phyloP scores from a whole-genome alignment of 2,888 invertebrate species.

The Azorinus chamasolen region DNA sequence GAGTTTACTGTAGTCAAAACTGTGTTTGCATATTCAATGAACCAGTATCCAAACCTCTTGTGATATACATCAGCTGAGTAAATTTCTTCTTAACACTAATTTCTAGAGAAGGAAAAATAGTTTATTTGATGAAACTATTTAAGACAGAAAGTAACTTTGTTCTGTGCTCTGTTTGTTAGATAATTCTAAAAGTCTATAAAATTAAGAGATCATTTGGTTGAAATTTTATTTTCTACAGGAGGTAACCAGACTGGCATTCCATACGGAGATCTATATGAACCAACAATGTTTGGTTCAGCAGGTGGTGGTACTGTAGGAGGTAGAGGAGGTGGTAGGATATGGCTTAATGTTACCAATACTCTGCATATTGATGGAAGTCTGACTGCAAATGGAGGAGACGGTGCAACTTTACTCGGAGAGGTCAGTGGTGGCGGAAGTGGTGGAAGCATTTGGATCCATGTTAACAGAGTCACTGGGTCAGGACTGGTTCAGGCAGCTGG shows the following conservation, averaged over 20 bases:
- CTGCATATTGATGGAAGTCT: conserved; percentile 74
- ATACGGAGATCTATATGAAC: conserved; percentile 77
- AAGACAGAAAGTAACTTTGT: too few relatives aligned
- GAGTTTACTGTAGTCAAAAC: too few relatives aligned
- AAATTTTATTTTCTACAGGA: conserved; percentile 14
- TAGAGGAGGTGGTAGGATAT: conserved; percentile 76
- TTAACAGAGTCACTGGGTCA: conserved; percentile 69
- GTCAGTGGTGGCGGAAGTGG: conserved; percentile 78
- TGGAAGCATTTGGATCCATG: conserved; percentile 77
- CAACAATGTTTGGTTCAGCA: conserved; percentile 74
- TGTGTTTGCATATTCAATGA: too few relatives aligned
- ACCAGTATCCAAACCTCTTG: too few relatives aligned
- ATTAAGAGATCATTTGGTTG: too few relatives aligned
- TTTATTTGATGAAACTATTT: too few relatives aligned
- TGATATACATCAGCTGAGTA: too few relatives aligned
- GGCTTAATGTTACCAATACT: conserved; percentile 78
- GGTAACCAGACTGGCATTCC: conserved; percentile 63
- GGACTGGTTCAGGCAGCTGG: conserved; percentile 67
- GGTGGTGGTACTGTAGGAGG: conserved; percentile 74
- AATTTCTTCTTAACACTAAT: too few relatives aligned
- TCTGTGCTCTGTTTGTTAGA: too few relatives aligned
- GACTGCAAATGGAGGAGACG: conserved; percentile 71
- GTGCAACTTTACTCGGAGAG: conserved; percentile 36
- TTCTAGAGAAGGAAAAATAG: too few relatives aligned
- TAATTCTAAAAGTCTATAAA: too few relatives aligned